Evolutionary conservation across 2,113 vertebrate species (phyloP).

Genomic region (Butorides virescens): DNA sequence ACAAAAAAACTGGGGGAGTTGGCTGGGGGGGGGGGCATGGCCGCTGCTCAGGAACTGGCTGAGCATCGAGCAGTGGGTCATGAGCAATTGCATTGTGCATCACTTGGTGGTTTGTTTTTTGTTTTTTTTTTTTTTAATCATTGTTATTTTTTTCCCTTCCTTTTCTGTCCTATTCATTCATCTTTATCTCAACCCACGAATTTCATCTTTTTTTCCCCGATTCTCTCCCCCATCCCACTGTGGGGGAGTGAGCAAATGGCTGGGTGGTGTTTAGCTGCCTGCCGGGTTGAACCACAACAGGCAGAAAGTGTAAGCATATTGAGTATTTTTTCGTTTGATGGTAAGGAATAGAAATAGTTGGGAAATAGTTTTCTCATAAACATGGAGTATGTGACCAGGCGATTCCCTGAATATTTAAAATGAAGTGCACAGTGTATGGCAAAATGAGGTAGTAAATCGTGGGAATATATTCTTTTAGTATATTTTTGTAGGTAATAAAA

Average conservation of each 20-base stretch:
- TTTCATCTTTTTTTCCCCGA: neutral
- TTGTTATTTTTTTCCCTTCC: neutral
- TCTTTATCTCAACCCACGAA: too few species aligned
- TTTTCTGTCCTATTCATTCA: neutral
- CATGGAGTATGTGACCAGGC: neutral
- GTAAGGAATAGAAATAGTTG: neutral
- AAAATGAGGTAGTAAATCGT: conserved; percentile 15
- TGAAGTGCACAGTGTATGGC: neutral
- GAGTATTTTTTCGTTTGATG: conserved; percentile 7
- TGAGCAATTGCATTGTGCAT: neutral
- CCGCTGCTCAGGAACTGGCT: too few species aligned
- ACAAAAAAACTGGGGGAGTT: too few species aligned
- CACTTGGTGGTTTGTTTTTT: too few species aligned
- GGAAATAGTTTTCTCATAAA: conserved; percentile 16
- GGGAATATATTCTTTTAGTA: conserved; percentile 19
- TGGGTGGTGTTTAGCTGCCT: neutral
- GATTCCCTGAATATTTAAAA: conserved; percentile 1
- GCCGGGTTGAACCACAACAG: neutral
- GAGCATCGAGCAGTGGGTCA: neutral
- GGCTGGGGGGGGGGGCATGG: too few species aligned
- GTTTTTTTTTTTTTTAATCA: neutral
- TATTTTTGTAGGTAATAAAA: conserved; percentile 44
- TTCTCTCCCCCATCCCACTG: neutral
- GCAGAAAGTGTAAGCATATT: neutral
- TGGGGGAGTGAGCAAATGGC: neutral